Conservation (phyloP, 92 coral and sea anemone genomes). For the Anthopleura xanthogrammica region DNA sequence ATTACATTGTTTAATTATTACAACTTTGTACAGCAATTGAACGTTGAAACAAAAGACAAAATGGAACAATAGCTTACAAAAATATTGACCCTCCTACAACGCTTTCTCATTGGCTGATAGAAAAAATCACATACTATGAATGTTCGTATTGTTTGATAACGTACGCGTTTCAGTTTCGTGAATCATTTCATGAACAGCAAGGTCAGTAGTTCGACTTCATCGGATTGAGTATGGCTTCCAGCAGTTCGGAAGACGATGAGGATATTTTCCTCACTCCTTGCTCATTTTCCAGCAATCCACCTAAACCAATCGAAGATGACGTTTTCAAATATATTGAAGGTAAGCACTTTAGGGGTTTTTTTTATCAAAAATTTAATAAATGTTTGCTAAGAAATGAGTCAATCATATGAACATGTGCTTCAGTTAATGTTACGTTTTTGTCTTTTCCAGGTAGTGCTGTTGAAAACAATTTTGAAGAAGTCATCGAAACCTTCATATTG, state of each 20-base stretch:
- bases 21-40: background rate
- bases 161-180: background rate
- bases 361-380: background rate
- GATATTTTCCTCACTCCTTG: background rate
- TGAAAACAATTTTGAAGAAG: background rate
- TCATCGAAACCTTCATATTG: background rate
- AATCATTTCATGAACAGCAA: background rate
- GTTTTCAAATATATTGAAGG: slow-evolving; percentile 2
- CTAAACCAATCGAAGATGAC: background rate
- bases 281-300: background rate
- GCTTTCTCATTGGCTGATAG: slow-evolving; percentile 2
- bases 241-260: background rate
- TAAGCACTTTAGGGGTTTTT: background rate
- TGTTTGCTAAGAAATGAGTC: background rate
- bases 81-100: background rate
- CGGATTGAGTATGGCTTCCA: background rate
- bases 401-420: too few species aligned
- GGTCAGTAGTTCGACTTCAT: background rate
- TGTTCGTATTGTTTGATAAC: background rate
- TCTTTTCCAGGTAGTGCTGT: background rate
- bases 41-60: slow-evolving; percentile 1
- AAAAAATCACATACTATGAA: background rate
- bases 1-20: background rate
- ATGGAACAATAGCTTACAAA: background rate
- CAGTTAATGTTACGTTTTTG: background rate